These are phyloP conservation scores for Gallinago paraguaiae DNA, from an alignment of 2,113 vertebrate species.

Conservation along the genomic window DNA sequence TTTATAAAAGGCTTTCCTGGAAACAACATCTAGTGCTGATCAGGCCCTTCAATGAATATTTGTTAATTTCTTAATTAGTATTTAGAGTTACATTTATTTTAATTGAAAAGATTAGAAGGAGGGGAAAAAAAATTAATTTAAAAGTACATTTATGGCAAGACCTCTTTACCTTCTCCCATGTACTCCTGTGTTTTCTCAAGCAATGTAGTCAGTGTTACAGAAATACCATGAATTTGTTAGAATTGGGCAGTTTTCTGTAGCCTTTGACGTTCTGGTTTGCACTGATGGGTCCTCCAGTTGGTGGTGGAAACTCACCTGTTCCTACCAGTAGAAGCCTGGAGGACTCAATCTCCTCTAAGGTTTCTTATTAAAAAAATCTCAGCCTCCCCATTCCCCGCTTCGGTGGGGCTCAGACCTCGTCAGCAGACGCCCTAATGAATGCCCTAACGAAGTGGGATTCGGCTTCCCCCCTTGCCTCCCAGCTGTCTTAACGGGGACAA, in stretches of 20 bases:
- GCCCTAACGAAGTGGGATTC: neutral
- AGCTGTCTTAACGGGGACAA: neutral
- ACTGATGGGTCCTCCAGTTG: neutral
- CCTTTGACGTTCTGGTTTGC: neutral
- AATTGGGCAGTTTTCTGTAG: neutral
- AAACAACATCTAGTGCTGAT: slow-evolving; percentile 25
- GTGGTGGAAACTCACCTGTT: neutral
- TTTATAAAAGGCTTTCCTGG: slow-evolving; percentile 52
- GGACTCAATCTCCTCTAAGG: neutral
- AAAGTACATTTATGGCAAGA: neutral
- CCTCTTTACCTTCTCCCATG: neutral
- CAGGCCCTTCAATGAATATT: slow-evolving; percentile 29
- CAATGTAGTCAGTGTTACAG: neutral
- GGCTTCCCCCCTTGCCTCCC: neutral
- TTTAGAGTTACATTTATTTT: slow-evolving; percentile 67
- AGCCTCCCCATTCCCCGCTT: neutral
- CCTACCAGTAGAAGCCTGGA: neutral
- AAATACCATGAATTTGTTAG: neutral
- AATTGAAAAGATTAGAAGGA: neutral
- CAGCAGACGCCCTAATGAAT: neutral
- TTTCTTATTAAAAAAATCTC: neutral
- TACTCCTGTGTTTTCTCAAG: slow-evolving; percentile 13
- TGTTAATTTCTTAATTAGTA: slow-evolving; percentile 52
- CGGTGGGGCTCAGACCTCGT: neutral
- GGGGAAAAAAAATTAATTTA: slow-evolving; percentile 2